Base-by-base conservation (phyloP, 2,888 invertebrate species). In the Drosophila multiciliata region DNA sequence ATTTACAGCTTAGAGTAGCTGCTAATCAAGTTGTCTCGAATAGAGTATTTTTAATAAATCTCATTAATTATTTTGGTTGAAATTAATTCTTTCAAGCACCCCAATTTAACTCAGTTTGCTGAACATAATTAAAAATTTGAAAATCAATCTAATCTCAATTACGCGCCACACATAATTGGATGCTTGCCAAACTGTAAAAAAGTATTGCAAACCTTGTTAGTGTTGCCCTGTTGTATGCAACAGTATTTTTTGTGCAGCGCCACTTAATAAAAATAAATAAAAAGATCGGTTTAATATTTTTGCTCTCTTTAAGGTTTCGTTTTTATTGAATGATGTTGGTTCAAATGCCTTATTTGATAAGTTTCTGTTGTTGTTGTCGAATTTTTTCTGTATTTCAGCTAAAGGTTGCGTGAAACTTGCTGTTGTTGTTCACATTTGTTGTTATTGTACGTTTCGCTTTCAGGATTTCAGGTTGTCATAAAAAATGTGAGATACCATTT, bases 311-410 rank as follows among this genome's bases (percentile, higher is more conserved):
- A 66, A 75, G 80, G 87, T 87, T 75, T 49, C 6, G 68, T 42
- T 66, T 80, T 87, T 86, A 88, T 85, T 88, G 78, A 84, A 84
- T 66, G 87, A 66, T 89, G 82, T 84, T 87, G 42, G 66, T 71
- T 80, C 73, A 80, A 70, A 50, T 63, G 52, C 82, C 72, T 71
- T 66, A 59, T 42, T 71, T 67, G 54, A 57, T 72, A 45, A 67
- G 8, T 23, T 67, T 53, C 65, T 61, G 60, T 33, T 75, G 20
- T 73, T 85, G 52, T 69, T 82, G 59, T 66, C 35, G 29, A 58
- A 55, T 50, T 80, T 73, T 72, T 65, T 80, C 67, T 82, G 82
- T 87, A 87, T 73, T 75, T 68, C 72, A 68, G 65, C 65, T 68
- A 62, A 40, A 23, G 45, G 26, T 63, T 48, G 50, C 54, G 59